Evolutionary conservation across 2,888 invertebrate species (phyloP), one percentile per base, ranked within the genome.

Genomic region (Parnassius orleans): DNA sequence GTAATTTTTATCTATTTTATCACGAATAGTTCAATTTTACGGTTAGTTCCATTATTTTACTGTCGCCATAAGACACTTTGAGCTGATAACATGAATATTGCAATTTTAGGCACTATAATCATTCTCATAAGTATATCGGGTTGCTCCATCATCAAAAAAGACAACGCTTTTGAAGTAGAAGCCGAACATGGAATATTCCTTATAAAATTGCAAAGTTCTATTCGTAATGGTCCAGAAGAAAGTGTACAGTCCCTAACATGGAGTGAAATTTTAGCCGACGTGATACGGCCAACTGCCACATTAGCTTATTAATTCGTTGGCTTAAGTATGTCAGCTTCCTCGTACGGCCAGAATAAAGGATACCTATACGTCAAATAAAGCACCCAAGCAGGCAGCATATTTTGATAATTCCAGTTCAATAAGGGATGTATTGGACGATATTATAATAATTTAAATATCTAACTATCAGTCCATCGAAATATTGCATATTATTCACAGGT

Each of bases 191-290:
- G 72, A 69, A 74, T 76, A 72, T 79, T 86, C 65, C 80, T 84
- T 78, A 82, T 83, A 65, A 88, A 85, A 84, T 81, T 86, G 77
- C 85, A 83, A 72, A 83, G 79, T 75, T 73, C 79, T 66, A 75
- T 82, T 73, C 65, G 68, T 60, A 66, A 69, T 65, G 68, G 69
- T 46, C 52, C 68, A 62, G 74, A 75, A 59, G 78, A 79, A 53
- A 65, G 68, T 61, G 66, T 72, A 60, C 79, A 80, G 70, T 78
- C 79, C 60, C 71, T 77, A 65, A 77, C 82, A 60, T 90, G 88
- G 89, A 88, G 86, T 74, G 84, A 86, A 67, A 79, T 89, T 63
- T 69, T 90, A 47, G 89, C 90, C 5, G 82, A 85, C 66, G 80
- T 83, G 63, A 33, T 33, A 33, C 33, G 33, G 33, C 33, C 33